These are phyloP conservation scores for Aphelenchoides avenae DNA, from an alignment of 1,140 invertebrate species.

Conservation along the genomic window DNA sequence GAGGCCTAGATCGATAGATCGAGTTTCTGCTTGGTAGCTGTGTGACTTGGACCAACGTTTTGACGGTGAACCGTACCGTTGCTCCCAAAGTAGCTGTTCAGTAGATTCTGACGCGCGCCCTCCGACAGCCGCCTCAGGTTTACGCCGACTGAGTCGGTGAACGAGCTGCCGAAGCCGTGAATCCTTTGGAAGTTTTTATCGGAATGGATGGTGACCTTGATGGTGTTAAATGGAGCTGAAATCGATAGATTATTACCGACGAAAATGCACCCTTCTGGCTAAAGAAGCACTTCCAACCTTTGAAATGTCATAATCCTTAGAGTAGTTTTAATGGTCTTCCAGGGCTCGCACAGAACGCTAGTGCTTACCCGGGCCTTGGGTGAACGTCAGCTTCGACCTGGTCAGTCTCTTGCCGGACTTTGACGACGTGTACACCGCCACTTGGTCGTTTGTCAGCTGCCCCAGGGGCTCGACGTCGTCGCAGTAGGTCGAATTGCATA, in stretches of 20 bases:
- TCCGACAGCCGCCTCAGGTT: conserved; percentile 44
- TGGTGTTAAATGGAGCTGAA: too few relatives aligned
- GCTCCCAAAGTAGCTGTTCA: conserved; percentile 31
- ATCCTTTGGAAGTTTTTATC: conserved; percentile 51
- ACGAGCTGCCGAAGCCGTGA: conserved; percentile 62
- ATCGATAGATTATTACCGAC: too few relatives aligned
- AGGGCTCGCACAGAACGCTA: not conserved
- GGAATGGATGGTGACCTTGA: conserved; percentile 20
- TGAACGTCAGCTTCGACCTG: conserved; percentile 7
- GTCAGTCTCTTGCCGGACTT: conserved; percentile 36
- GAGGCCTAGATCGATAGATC: too few relatives aligned
- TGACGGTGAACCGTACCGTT: conserved; percentile 7
- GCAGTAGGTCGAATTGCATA: conserved; percentile 78
- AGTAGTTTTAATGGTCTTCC: not conserved
- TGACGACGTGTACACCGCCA: conserved; percentile 37
- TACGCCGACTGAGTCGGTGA: conserved; percentile 62
- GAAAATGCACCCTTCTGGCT: too few relatives aligned
- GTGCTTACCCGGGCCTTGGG: not conserved
- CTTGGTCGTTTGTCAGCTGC: conserved; percentile 22
- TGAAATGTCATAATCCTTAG: conserved; percentile 1
- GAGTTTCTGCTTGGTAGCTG: too few relatives aligned
- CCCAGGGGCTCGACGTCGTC: conserved; percentile 64
- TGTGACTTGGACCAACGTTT: too few relatives aligned
- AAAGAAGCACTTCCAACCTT: too few relatives aligned
- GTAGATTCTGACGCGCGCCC: conserved; percentile 6